Evolutionary conservation across 1,140 invertebrate species (phyloP), one percentile per base, ranked within the genome.

Genomic region (Asobara japonica): DNA sequence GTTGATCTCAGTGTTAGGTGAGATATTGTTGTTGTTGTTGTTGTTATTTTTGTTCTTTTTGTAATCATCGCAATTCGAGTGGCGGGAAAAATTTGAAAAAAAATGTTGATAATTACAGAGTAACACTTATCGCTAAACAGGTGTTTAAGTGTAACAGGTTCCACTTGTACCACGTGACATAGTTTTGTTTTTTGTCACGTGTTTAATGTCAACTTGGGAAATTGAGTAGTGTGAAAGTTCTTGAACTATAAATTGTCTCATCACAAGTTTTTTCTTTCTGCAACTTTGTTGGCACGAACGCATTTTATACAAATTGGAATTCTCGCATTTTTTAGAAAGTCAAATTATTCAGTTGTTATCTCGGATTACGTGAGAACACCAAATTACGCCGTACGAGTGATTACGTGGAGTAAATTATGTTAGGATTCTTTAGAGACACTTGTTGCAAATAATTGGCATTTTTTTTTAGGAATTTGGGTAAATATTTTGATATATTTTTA

Each of bases 1-100:
- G 91, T 93, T 51, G 92, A 94, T 87, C 87, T 94, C 65, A 94
- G 93, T 85, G 90, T 94, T 75, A 92, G 92, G 93, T 94, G 88
- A 87, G 83, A 78, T 45, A 45, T 30, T 66, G 13, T 60, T 30
- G 11, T 4, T 1, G 5, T 69, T 65, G 27, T 65, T 25, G 18
- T 18, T 64, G 25, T 25, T 56, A 18, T 56, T 56, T 56, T 18
- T 56, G 7, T 13, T 25, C 22, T 27, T 56, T 18, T 16, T 51
- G 5, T 20, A 6, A n/a, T 51, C 11, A 13, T 56, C 22, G 0
- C 5, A 25, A 25, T 56, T 56, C 4, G 51, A 25, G 41, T 45
- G n/a, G n/a, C n/a, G n/a, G n/a, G n/a, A n/a, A n/a, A n/a, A n/a
- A n/a, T n/a, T n/a, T n/a, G n/a, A 2, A 22, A 3, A 0, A 16